Conservation (phyloP, 2,113 vertebrate species). For the Oriolus oriolus region DNA sequence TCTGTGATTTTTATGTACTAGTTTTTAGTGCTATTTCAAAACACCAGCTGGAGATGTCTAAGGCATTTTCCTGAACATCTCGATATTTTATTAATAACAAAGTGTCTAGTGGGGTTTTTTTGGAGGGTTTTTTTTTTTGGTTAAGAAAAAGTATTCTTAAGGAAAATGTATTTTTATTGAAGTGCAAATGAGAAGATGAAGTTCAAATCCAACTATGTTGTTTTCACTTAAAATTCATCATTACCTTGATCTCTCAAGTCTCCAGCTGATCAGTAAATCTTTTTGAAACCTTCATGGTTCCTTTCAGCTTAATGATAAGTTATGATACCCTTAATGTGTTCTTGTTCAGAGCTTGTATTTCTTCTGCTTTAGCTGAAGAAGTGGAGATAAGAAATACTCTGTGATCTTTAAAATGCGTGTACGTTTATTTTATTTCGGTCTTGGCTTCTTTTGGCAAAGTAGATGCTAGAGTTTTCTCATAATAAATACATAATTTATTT, state of each 20-base stretch:
- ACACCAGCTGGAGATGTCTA: neutral
- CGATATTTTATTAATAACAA: neutral
- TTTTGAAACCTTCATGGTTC: neutral
- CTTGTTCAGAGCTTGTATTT: neutral
- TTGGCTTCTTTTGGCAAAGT: neutral
- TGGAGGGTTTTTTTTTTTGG: neutral
- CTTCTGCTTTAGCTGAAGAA: neutral
- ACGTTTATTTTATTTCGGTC: neutral
- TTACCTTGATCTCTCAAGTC: neutral
- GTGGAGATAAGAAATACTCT: neutral
- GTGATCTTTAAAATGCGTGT: neutral
- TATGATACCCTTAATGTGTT: neutral
- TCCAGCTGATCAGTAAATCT: neutral
- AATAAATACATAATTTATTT: neutral
- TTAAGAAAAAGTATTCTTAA: neutral
- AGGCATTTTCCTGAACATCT: neutral
- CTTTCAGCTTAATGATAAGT: neutral
- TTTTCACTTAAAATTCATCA: neutral
- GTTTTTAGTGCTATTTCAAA: neutral
- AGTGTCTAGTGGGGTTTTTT: rapidly evolving
- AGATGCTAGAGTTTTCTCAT: neutral
- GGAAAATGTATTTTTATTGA: neutral
- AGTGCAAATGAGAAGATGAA: neutral
- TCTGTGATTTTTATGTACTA: neutral
- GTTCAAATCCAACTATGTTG: neutral